Evolutionary conservation across 2,797 vertebrate species (phyloP).

Genomic region (Phaenicophaeus curvirostris): DNA sequence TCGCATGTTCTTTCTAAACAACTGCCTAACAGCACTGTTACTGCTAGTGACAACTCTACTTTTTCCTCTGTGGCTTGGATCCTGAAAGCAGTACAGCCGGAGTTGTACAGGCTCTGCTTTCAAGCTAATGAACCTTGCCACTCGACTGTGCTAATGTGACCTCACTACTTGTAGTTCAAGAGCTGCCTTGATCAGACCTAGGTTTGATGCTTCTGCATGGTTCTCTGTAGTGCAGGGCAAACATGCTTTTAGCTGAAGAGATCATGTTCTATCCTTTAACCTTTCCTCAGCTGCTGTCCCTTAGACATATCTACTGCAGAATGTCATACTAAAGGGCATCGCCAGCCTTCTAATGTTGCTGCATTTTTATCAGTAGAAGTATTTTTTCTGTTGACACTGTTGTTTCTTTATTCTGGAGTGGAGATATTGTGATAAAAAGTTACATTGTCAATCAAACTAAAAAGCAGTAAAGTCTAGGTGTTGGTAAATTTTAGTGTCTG

Average conservation of each 20-base stretch:
- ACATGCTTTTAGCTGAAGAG: background rate
- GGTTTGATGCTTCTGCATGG: background rate
- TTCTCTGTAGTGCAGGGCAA: background rate
- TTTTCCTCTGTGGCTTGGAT: background rate
- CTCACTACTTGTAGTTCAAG: background rate
- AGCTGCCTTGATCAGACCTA: background rate
- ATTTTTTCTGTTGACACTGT: background rate
- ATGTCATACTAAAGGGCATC: background rate
- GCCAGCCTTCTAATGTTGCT: background rate
- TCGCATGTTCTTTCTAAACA: background rate
- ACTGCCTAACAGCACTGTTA: background rate
- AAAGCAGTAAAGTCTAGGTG: background rate
- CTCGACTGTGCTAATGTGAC: background rate
- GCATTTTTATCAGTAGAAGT: background rate
- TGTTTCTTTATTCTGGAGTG: background rate
- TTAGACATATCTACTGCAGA: background rate
- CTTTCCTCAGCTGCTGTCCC: background rate
- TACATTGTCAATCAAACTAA: background rate
- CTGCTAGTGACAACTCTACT: background rate
- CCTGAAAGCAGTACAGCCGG: background rate
- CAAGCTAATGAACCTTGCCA: background rate
- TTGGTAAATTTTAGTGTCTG: background rate
- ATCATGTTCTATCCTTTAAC: background rate
- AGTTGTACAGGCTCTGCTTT: background rate
- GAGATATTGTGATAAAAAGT: background rate